phyloP scores from a whole-genome alignment of 2,797 vertebrate species.

The Catostomus latipinnis region DNA sequence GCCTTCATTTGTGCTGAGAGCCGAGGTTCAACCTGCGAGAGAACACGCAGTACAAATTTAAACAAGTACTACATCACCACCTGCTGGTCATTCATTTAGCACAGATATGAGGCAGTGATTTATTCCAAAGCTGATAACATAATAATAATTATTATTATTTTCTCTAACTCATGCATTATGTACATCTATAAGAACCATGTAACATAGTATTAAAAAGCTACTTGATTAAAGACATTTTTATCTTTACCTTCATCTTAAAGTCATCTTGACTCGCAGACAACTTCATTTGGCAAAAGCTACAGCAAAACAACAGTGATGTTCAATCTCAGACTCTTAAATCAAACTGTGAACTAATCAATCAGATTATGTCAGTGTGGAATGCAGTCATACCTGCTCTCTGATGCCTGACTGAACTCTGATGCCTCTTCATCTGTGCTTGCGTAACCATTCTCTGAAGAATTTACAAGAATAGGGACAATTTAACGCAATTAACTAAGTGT shows the following conservation, averaged over 20 bases:
- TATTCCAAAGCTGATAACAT: no score
- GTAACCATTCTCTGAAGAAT: slow-evolving; percentile 90
- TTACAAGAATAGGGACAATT: slow-evolving; percentile 9
- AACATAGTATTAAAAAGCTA: neutral
- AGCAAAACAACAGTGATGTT: slow-evolving; percentile 15
- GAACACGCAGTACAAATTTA: neutral
- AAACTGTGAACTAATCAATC: neutral
- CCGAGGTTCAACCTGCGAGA: slow-evolving; percentile 87
- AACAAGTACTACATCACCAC: slow-evolving; percentile 65
- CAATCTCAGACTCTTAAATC: neutral
- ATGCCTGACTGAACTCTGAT: slow-evolving; percentile 91
- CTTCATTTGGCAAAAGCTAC: slow-evolving; percentile 90
- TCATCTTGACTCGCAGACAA: slow-evolving; percentile 96
- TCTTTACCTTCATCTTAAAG: slow-evolving; percentile 90
- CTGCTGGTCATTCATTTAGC: slow-evolving; percentile 58
- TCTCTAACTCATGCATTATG: no score
- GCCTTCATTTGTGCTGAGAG: slow-evolving; percentile 95
- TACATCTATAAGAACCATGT: neutral
- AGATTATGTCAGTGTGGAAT: neutral
- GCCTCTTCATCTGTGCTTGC: slow-evolving; percentile 94
- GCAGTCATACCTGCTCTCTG: slow-evolving; percentile 87
- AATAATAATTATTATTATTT: no score
- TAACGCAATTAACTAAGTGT: no score
- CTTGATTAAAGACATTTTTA: neutral
- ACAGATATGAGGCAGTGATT: neutral